phyloP scores from a whole-genome alignment of 1,140 invertebrate species.

The Carcinoscorpius rotundicauda region DNA sequence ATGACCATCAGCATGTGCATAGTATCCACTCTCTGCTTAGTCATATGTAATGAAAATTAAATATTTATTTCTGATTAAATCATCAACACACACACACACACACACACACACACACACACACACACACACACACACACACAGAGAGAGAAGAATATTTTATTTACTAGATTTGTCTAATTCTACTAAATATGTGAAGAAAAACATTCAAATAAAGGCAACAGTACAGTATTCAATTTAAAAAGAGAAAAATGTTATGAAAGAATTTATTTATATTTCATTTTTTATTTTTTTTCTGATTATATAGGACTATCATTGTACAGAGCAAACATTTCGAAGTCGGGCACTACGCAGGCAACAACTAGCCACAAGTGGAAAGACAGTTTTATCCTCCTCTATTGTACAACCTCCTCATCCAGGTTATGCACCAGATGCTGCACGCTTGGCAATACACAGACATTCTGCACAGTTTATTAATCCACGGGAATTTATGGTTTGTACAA shows the following conservation, averaged over 20 bases:
- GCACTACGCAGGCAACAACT: conserved; percentile 49
- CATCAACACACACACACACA: too few relatives aligned
- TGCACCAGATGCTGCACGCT: conserved; percentile 71
- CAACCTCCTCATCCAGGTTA: conserved; percentile 44
- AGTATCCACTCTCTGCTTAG: too few relatives aligned
- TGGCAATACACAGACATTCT: conserved; percentile 86
- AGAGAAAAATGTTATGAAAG: not conserved
- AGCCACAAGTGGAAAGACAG: conserved; percentile 33
- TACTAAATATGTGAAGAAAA: too few relatives aligned
- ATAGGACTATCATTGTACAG: conserved; percentile 77
- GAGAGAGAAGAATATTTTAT: too few relatives aligned
- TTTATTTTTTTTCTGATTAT: not conserved
- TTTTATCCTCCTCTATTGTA: conserved; percentile 33
- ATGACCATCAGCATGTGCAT: too few relatives aligned
- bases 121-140: too few relatives aligned
- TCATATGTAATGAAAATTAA: too few relatives aligned
- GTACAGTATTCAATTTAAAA: too few relatives aligned
- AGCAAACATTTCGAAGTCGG: conserved; percentile 40
- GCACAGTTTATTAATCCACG: conserved; percentile 77
- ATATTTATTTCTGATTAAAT: too few relatives aligned
- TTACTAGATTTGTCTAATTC: too few relatives aligned
- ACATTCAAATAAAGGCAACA: too few relatives aligned
- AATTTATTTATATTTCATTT: not conserved
- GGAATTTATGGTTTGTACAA: conserved; percentile 56
- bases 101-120: too few relatives aligned